Evolutionary conservation across 2,797 vertebrate species (phyloP).

Genomic region (Ctenopoma kingsleyae): DNA sequence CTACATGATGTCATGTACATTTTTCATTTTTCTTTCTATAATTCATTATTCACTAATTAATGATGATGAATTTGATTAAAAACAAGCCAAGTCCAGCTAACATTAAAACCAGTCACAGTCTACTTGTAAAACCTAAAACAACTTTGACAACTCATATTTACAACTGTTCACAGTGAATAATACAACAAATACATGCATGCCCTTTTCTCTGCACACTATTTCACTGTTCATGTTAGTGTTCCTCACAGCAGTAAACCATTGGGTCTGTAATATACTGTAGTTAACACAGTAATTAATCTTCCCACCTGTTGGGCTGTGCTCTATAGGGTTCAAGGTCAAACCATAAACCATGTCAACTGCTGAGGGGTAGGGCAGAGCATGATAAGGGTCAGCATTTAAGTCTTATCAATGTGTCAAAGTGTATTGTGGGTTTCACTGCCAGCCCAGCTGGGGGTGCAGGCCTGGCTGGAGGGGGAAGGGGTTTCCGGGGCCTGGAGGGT

Average conservation of each 20-base stretch:
- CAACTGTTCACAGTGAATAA: constrained; percentile 45
- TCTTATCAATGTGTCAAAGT: constrained; percentile 18
- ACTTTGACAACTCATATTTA: constrained; percentile 60
- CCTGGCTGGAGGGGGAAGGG: constrained; percentile 93
- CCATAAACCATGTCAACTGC: not conserved
- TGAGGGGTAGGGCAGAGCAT: not conserved
- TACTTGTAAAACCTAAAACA: constrained; percentile 52
- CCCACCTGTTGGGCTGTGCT: constrained; percentile 3
- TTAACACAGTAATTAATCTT: constrained; percentile 13
- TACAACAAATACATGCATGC: not conserved
- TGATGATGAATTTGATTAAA: constrained; percentile 55
- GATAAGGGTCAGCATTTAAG: not conserved
- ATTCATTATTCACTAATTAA: constrained; percentile 65
- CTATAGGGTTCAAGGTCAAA: constrained; percentile 27
- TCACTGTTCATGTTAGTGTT: constrained; percentile 40
- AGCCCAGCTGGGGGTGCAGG: constrained; percentile 92
- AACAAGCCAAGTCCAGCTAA: constrained; percentile 54
- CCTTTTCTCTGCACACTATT: not conserved
- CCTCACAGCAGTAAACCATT: constrained; percentile 6
- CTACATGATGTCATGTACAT: constrained; percentile 55
- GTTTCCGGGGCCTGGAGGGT: constrained; percentile 89
- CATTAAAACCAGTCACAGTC: constrained; percentile 60
- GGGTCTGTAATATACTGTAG: constrained; percentile 33
- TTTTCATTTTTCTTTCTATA: constrained; percentile 39
- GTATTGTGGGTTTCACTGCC: constrained; percentile 85